Conservation (phyloP, 1,140 invertebrate species). For the Neodiprion pinetum region DNA sequence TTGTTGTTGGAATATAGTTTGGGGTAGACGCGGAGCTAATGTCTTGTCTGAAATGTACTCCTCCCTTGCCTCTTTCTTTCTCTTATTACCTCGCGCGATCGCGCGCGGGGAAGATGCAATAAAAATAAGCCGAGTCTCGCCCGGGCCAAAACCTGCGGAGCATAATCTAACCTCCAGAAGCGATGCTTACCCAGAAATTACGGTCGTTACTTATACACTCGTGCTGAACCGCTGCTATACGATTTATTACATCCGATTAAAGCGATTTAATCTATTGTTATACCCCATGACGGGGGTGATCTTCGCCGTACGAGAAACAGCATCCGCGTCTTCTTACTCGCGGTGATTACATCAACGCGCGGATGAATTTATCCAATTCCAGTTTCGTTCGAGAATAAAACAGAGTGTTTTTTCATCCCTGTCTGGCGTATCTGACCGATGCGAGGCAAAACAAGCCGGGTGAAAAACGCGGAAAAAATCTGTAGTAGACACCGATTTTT, state of each 20-base stretch:
- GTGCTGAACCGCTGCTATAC: neutral
- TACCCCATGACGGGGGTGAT: neutral
- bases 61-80: neutral
- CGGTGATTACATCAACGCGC: neutral
- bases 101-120: neutral
- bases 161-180: neutral
- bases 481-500: too few species aligned
- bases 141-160: neutral
- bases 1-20: neutral
- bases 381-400: too few species aligned
- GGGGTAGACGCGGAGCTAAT: neutral
- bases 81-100: too few species aligned
- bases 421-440: too few species aligned
- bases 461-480: too few species aligned
- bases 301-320: neutral
- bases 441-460: too few species aligned
- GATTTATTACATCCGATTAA: constrained; percentile 3
- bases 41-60: neutral
- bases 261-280: neutral
- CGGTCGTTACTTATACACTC: neutral
- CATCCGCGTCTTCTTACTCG: neutral
- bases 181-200: neutral
- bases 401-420: too few species aligned
- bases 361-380: neutral
- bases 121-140: neutral